Conservation (phyloP, 2,113 vertebrate genomes). For the Bothrops jararaca region DNA sequence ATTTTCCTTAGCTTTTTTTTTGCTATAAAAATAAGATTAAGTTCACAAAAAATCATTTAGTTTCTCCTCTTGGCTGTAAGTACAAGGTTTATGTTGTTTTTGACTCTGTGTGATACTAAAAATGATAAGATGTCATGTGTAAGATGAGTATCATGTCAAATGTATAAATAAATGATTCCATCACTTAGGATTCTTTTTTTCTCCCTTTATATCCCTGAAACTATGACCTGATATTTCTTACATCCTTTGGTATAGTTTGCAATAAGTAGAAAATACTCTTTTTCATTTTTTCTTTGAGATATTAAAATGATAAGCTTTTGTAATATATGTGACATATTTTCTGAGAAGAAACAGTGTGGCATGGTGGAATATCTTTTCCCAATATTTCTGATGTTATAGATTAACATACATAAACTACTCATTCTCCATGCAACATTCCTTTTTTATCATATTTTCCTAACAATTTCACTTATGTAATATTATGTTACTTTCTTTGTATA, state of each 20-base stretch:
- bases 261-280: background rate
- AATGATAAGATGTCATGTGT: background rate
- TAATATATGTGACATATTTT: background rate
- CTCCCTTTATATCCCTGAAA: background rate
- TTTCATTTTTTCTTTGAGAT: background rate
- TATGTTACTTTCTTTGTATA: background rate
- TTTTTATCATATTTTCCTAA: background rate
- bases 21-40: slow-evolving; percentile 6
- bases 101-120: slow-evolving; percentile 18
- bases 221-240: slow-evolving; percentile 26
- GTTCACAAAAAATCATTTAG: slow-evolving; percentile 22
- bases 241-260: background rate
- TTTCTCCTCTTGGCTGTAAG: slow-evolving; percentile 5
- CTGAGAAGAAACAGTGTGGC: background rate
- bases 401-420: background rate
- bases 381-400: slow-evolving; percentile 3
- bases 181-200: background rate
- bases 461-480: background rate
- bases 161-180: background rate
- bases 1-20: background rate
- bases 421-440: background rate
- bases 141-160: background rate
- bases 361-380: slow-evolving; percentile 24
- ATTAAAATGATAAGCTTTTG: slow-evolving; percentile 23
- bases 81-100: background rate